phyloP scores from a whole-genome alignment of 2,888 invertebrate genomes.

The Acronicta aceris region DNA sequence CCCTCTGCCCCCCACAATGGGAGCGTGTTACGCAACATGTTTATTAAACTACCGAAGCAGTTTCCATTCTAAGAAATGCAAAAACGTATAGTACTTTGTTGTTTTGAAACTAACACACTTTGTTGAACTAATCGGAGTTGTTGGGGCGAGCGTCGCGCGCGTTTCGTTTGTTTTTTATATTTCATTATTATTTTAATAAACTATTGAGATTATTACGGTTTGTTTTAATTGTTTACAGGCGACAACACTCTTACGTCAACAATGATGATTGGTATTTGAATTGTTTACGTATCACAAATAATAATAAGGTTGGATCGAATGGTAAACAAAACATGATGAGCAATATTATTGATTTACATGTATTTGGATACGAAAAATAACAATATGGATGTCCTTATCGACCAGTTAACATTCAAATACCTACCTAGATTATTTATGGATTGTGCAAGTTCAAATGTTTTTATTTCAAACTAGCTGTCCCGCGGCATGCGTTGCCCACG shows the following conservation, averaged over 20 bases:
- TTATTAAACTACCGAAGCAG: constrained; percentile 62
- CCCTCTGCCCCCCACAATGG: constrained; percentile 23
- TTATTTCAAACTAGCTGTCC: no score
- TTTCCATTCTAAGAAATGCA: constrained; percentile 66
- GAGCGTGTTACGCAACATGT: constrained; percentile 51
- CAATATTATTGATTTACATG: not conserved
- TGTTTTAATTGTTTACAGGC: constrained; percentile 17
- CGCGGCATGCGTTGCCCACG: no score
- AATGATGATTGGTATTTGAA: not conserved
- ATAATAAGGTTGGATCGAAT: not conserved
- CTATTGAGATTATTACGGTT: constrained; percentile 37
- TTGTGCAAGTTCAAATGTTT: no score
- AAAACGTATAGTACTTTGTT: constrained; percentile 63
- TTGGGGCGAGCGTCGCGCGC: constrained; percentile 22
- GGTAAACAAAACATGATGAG: constrained; percentile 5
- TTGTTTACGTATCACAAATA: not conserved
- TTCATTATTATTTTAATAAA: constrained; percentile 63
- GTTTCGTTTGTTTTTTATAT: constrained; percentile 58
- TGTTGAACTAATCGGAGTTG: constrained; percentile 49
- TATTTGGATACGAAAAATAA: no score
- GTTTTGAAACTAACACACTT: constrained; percentile 66
- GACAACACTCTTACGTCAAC: not conserved
- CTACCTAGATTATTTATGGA: no score
- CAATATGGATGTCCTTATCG: no score
- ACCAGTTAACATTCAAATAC: no score